Percentiles rank a stretch among this genome's conserved stretches.
Conservation (phyloP, 2,888 invertebrate species). For the Ptychoptera albimana region DNA sequence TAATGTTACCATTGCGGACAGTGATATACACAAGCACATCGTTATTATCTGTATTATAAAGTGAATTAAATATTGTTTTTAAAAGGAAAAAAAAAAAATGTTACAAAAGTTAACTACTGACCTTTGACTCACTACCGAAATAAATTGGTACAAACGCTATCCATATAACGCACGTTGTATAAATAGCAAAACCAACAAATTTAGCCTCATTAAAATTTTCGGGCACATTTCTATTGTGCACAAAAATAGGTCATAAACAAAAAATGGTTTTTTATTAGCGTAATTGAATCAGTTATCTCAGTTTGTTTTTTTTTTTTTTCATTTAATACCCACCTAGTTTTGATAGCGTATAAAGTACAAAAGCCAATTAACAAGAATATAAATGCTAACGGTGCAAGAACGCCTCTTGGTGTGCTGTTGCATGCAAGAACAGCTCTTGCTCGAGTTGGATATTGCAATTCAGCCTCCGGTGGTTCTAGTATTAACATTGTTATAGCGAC, state of each 20-base stretch:
- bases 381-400: constrained; percentile 49
- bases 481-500: constrained; percentile 35
- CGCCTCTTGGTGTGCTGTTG: constrained; percentile 39
- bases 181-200: constrained; percentile 66
- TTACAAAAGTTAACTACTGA: constrained; percentile 19
- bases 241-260: not conserved
- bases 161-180: constrained; percentile 64
- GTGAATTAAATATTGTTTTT: not conserved
- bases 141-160: constrained; percentile 63
- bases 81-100: not conserved
- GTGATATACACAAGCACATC: constrained; percentile 50
- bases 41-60: constrained; percentile 6
- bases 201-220: constrained; percentile 69
- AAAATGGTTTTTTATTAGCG: not conserved
- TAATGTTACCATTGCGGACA: constrained; percentile 56
- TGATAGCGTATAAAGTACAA: constrained; percentile 63
- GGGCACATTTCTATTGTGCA: constrained; percentile 46
- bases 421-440: constrained; percentile 44
- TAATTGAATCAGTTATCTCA: not conserved
- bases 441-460: constrained; percentile 33
- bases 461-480: constrained; percentile 41
- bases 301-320: not conserved
- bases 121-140: constrained; percentile 46
- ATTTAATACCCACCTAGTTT: constrained; percentile 29
- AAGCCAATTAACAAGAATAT: constrained; percentile 52